phyloP scores from a whole-genome alignment of 2,113 vertebrate species.

The Rhabdomys dilectus region DNA sequence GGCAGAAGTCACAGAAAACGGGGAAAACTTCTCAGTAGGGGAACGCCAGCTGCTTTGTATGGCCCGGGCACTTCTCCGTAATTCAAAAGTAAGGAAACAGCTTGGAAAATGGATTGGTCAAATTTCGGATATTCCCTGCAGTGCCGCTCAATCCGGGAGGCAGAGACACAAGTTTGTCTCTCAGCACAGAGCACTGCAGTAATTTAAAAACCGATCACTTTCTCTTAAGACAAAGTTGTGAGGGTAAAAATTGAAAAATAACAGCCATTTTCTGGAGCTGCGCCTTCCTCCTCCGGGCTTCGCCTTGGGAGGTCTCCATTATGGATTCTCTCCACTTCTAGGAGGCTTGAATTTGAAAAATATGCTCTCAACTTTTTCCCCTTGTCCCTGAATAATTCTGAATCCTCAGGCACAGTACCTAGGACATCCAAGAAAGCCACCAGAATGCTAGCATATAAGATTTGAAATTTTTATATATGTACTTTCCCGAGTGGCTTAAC shows the following conservation, averaged over 20 bases:
- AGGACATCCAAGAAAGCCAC: not conserved
- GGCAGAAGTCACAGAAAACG: conserved; percentile 88
- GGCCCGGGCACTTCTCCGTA: conserved; percentile 89
- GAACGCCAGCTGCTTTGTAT: conserved; percentile 91
- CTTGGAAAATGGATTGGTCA: conserved; percentile 45
- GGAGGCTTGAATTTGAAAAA: conserved; percentile 30
- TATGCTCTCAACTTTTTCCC: not conserved
- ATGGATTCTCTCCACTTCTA: not conserved
- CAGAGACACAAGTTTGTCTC: not conserved
- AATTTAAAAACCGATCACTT: conserved; percentile 53
- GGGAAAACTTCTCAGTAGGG: conserved; percentile 92
- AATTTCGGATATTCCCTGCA: conserved; percentile 15
- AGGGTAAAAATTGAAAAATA: conserved; percentile 69
- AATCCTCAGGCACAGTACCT: not conserved
- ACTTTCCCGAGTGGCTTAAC: not conserved
- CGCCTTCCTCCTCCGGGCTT: not conserved
- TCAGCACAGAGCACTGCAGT: conserved; percentile 43
- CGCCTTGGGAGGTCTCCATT: not conserved
- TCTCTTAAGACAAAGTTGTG: conserved; percentile 57
- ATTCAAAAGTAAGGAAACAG: conserved; percentile 88
- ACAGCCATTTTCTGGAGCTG: conserved; percentile 24
- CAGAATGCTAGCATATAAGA: not conserved
- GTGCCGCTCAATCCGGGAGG: not conserved
- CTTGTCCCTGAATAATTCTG: not conserved
- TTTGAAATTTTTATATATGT: not conserved